A percentile compares a stretch with the other conserved stretches of the same genome.
phyloP scores from a whole-genome alignment of 2,797 vertebrate species.

The Hypotaenidia philippensis region DNA sequence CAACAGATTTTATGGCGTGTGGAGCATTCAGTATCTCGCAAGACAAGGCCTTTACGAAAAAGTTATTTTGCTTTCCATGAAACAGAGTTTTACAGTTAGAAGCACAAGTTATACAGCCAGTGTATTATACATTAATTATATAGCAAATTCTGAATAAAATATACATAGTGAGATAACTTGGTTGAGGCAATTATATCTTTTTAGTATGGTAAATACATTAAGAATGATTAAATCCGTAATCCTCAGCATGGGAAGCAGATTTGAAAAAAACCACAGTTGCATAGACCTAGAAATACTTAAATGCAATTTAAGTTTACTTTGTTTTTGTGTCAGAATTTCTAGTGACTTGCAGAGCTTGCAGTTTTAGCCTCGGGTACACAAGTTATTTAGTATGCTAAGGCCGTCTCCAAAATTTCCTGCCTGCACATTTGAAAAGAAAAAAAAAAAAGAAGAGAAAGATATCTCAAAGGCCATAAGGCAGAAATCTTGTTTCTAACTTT shows the following conservation, averaged over 20 bases:
- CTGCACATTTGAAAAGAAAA: neutral
- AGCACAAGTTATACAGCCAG: neutral
- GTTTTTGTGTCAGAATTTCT: neutral
- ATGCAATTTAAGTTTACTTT: neutral
- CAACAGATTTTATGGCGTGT: neutral
- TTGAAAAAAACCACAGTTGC: neutral
- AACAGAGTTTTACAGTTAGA: neutral
- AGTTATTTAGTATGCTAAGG: neutral
- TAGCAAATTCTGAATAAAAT: neutral
- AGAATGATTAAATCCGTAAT: neutral
- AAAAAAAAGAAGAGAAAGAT: neutral
- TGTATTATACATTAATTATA: neutral
- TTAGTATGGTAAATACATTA: neutral
- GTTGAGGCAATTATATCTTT: neutral
- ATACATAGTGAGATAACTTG: neutral
- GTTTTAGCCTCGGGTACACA: neutral
- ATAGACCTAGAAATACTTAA: neutral
- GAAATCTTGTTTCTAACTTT: conserved; percentile 55
- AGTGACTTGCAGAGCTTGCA: neutral
- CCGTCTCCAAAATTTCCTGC: neutral
- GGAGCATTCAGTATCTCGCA: neutral
- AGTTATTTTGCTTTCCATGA: neutral
- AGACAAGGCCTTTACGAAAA: neutral
- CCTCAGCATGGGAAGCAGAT: neutral
- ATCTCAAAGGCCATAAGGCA: conserved; percentile 48